Evolutionary conservation across 2,797 vertebrate species (phyloP), one percentile per base, ranked within the genome.

Genomic region (Argentina silus): DNA sequence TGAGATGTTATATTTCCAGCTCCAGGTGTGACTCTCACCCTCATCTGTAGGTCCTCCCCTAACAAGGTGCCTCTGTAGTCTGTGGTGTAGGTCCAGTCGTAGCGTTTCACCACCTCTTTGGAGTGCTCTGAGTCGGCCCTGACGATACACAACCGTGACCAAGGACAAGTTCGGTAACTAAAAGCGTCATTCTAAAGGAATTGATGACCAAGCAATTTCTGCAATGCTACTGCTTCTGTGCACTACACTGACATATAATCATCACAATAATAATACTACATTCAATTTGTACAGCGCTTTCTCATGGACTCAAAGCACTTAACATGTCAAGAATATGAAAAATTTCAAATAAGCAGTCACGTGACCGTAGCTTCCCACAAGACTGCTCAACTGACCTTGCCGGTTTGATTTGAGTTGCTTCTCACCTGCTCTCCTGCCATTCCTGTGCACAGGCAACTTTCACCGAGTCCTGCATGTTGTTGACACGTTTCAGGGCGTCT

Each of bases 51-150:
- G 23, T 89, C 83, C 5, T 97, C 95, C 80, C 97, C 97, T 19
- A 97, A 88, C 69, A 99, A 85, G 0, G 98, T 98, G 71, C 98
- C 98, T 90, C 94, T 96, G 88, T 99, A 99, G 83, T 99, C 96
- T 66, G 98, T 99, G 45, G 97, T 99, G 78, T 97, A 99, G 0
- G 98, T 99, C 98, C 98, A 99, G 75, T 99, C 97, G 3, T 98
- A 98, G 0, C 94, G 97, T 72, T 95, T 97, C 74, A 97, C 88
- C 70, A 98, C 93, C 71, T 98, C 97, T 87, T 97, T 96, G 65
- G 94, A 95, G 87, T 97, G 96, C 55, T 99, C 98, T 1, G 95
- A 95, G 43, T 98, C 97, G 2, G 93, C 92, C 91, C 97, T 98
- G 69, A 19, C 61, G 72, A 69, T 12, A 56, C 10, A 2, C 69